Evolutionary conservation across 2,797 vertebrate species (phyloP).

Genomic region (Tauraco hartlaubi): DNA sequence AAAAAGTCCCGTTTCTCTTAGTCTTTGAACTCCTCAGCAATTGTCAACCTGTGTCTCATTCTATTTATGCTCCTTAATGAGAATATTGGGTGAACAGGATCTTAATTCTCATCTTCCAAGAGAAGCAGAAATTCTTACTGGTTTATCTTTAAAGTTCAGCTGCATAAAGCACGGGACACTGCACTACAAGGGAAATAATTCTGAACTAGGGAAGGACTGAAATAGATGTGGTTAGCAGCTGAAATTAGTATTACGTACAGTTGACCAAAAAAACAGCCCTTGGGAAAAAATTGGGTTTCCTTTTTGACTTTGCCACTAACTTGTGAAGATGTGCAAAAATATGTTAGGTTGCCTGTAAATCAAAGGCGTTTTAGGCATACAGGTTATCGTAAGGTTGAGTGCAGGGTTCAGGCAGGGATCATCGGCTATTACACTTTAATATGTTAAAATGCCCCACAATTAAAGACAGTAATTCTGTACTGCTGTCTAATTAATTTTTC

Average conservation of each 20-base stretch:
- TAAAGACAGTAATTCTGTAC: background rate
- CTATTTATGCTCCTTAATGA: background rate
- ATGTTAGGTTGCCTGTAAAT: background rate
- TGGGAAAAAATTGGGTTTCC: background rate
- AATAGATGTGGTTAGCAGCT: background rate
- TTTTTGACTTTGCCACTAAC: background rate
- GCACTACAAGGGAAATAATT: background rate
- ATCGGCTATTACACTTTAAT: background rate
- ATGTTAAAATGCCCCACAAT: background rate
- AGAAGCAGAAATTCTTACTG: background rate
- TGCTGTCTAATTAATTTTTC: background rate
- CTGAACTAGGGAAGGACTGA: background rate
- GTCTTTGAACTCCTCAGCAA: background rate
- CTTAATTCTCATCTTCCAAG: background rate
- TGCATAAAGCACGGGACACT: background rate
- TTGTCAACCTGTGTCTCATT: background rate
- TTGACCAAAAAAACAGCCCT: background rate
- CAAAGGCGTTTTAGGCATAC: background rate
- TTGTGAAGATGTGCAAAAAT: background rate
- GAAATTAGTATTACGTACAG: background rate
- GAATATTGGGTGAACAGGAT: background rate
- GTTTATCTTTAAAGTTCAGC: background rate
- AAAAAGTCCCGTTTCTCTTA: background rate
- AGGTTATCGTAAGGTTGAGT: background rate
- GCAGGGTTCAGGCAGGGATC: background rate